Evolutionary conservation across 2,797 vertebrate genomes (phyloP), one percentile per base, ranked within the genome.

Genomic region (Eupleurogrammus muticus): DNA sequence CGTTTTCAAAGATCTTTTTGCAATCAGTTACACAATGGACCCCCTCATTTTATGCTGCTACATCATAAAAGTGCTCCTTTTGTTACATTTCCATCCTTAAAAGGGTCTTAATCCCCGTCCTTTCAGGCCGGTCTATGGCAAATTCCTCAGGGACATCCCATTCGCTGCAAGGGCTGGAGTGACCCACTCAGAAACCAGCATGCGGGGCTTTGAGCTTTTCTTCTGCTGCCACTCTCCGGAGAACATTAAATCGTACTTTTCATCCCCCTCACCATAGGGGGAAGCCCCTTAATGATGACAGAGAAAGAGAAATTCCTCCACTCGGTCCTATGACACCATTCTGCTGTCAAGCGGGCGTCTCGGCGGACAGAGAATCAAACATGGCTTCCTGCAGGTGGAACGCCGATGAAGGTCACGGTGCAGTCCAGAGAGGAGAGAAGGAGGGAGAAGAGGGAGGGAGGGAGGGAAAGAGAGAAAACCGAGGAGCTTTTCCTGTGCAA

Each of bases 1-100:
- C 92, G 77, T 94, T 95, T n/a, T 96, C 95, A 94, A 95, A 95
- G 95, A 95, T 95, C 94, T 95, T 94, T n/a, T 93, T 94, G 94
- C 96, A 96, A 96, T 96, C 94, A 96, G 91, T 89, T 67, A 81
- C 93, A 98, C 95, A 97, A 97, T 96, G 89, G 91, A 95, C 91
- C 85, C 93, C 92, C 95, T 96, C 96, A 97, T 96, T 98, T 98
- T 98, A 96, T 95, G 95, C 95, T 95, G 95, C 95, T 97, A 96
- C 96, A 96, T 97, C 96, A 97, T 97, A 96, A 96, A 98, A 97
- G 95, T 97, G 95, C 91, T 95, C 91, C 95, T 96, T 98, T 98
- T 98, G 96, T 98, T 97, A 95, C 95, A 96, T 97, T 96, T 96
- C 92, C 92, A 96, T 94, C 92, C 91, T 96, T 95, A 96, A 97